Evolutionary conservation across 2,888 invertebrate species (phyloP).

Genomic region (Tetragonisca angustula): DNA sequence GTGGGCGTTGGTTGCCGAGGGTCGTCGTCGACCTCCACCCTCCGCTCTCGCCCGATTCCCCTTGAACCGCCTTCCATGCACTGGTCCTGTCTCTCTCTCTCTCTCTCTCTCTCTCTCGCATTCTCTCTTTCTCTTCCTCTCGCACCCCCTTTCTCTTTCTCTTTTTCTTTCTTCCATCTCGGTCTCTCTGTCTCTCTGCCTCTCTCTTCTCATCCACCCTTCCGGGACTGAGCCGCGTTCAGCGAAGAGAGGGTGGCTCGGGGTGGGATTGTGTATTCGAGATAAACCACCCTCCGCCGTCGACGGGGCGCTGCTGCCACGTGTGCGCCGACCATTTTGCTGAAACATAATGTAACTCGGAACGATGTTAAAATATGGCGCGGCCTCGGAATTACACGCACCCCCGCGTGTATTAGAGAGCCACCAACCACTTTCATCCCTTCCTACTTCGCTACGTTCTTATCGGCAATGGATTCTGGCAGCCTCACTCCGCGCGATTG

Average conservation of each 20-base stretch:
- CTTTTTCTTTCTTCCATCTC: not conserved
- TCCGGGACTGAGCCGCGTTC: slow-evolving; percentile 31
- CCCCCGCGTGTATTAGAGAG: slow-evolving; percentile 72
- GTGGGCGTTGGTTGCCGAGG: slow-evolving; percentile 79
- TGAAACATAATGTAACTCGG: slow-evolving; percentile 80
- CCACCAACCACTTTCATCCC: slow-evolving; percentile 53
- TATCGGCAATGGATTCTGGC: slow-evolving; percentile 68
- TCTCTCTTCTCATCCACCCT: slow-evolving; percentile 24
- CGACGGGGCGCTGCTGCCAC: slow-evolving; percentile 77
- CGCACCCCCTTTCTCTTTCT: not conserved
- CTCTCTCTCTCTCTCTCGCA: not conserved
- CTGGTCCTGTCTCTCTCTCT: not conserved
- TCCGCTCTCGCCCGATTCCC: slow-evolving; percentile 47
- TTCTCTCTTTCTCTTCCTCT: slow-evolving; percentile 8
- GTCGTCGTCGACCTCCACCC: slow-evolving; percentile 70
- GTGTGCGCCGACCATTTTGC: slow-evolving; percentile 82
- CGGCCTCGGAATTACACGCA: slow-evolving; percentile 73
- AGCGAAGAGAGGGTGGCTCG: slow-evolving; percentile 50
- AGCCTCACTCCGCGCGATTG: slow-evolving; percentile 67
- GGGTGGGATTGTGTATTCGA: slow-evolving; percentile 81
- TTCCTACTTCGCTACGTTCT: slow-evolving; percentile 33
- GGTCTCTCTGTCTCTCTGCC: slow-evolving; percentile 1
- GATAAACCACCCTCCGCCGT: slow-evolving; percentile 79
- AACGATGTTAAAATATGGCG: slow-evolving; percentile 81
- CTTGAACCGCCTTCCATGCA: slow-evolving; percentile 48